A percentile compares a stretch with the other conserved stretches of the same genome.
Evolutionary conservation across 2,888 invertebrate species (phyloP).

Genomic region (Doris montereyensis): DNA sequence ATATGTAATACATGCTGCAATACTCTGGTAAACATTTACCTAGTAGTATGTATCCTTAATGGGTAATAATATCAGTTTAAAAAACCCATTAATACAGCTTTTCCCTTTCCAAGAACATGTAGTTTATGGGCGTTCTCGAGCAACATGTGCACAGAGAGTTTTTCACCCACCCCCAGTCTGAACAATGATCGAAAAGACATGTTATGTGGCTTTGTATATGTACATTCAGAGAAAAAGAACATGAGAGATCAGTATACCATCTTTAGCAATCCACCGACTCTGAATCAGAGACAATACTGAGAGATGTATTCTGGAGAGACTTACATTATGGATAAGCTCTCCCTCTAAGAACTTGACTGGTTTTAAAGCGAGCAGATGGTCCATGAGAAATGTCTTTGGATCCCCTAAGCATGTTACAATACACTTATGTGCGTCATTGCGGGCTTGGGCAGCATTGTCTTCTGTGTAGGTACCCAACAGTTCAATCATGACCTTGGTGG

Average conservation of each 20-base stretch:
- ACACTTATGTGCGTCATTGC: slow-evolving; percentile 91
- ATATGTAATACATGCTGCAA: too few species aligned
- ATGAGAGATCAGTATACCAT: not conserved
- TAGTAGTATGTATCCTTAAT: too few species aligned
- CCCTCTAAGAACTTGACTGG: slow-evolving; percentile 96
- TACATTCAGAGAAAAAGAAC: not conserved
- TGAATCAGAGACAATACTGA: not conserved
- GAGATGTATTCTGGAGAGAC: too few species aligned
- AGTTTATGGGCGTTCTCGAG: too few species aligned
- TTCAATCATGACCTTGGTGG: slow-evolving; percentile 97
- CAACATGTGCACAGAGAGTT: too few species aligned
- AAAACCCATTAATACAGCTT: too few species aligned
- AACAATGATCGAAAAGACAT: too few species aligned
- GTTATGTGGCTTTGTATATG: too few species aligned
- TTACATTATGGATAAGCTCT: slow-evolving; percentile 90
- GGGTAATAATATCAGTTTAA: too few species aligned
- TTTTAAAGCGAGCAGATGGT: slow-evolving; percentile 92
- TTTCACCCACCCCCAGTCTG: too few species aligned
- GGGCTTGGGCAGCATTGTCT: slow-evolving; percentile 95
- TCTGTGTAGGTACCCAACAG: slow-evolving; percentile 95
- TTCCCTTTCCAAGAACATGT: too few species aligned
- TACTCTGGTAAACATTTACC: too few species aligned
- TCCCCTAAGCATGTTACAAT: slow-evolving; percentile 96
- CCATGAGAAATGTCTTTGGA: slow-evolving; percentile 94
- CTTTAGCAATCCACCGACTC: not conserved